Base-by-base conservation (phyloP, 2,888 invertebrate species). In the Geotrupes spiniger region DNA sequence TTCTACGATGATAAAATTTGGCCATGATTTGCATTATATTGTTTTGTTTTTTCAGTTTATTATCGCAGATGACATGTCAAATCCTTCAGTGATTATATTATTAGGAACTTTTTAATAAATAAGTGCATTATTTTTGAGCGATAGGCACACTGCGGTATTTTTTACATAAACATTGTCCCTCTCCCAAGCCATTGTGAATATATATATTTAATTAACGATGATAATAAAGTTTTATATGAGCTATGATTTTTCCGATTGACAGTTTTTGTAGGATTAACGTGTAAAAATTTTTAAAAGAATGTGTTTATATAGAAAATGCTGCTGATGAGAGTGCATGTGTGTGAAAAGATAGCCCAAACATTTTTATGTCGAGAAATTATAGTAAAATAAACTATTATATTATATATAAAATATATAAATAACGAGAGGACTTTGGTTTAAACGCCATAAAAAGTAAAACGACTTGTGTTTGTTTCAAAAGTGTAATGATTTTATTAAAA, bases 301-400 rank as follows among this genome's bases (percentile, higher is more conserved):
- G 16, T 61, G 59, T 64, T 66, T 64, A 66, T 64, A 63, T 67
- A 66, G 63, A 63, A 64, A 64, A 65, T 60, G 63, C 63, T 66
- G 65, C 66, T 61, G 38, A 37, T 37, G 42, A 42, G 60, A 59
- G 61, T 63, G 64, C 62, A 63, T 63, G 65, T 64, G 61, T 63
- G 63, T 21, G 55, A 39, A 46, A 48, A 42, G 26, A 48, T 67
- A 66, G 68, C 66, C 69, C 69, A 43, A 51, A 46, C 61, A 25
- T 59, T 69, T 68, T 69, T 68, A 65, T 67, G 68, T 71, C 68
- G 21, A 61, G 62, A 66, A 65, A 63, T 58, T 62, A 64, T 55
- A 57, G 54, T 49, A 52, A 50, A 59, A 56, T 55, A 56, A 54
- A 50, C 54, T 54, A 57, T 54, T 57, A n/a, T n/a, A 58, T 51